Evolutionary conservation across 2,113 vertebrate species (phyloP).

Genomic region (Sylvilagus bachmani): DNA sequence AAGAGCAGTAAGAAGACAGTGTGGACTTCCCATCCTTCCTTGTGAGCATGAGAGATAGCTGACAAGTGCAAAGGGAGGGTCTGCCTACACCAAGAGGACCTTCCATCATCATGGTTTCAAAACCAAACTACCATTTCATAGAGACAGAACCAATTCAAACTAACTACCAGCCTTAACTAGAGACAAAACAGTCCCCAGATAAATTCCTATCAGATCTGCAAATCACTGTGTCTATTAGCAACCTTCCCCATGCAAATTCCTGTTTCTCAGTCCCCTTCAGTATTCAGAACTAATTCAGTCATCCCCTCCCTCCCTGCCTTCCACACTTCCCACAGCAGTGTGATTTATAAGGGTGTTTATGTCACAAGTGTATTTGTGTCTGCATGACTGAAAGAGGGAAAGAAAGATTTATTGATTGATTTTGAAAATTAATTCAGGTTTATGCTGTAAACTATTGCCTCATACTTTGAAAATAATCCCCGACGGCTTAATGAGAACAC

Average conservation of each 20-base stretch:
- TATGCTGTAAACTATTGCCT: neutral
- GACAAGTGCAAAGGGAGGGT: slow-evolving; percentile 35
- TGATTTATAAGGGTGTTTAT: slow-evolving; percentile 40
- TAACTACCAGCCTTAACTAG: slow-evolving; percentile 61
- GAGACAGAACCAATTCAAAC: slow-evolving; percentile 17
- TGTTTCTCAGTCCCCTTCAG: neutral
- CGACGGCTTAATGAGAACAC: neutral
- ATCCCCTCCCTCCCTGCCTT: neutral
- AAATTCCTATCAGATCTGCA: slow-evolving; percentile 54
- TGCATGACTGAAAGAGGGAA: neutral
- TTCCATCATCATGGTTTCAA: slow-evolving; percentile 62
- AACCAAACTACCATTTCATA: neutral
- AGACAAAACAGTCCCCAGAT: slow-evolving; percentile 37
- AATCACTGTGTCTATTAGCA: slow-evolving; percentile 46
- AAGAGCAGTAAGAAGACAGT: neutral
- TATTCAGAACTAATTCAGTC: slow-evolving; percentile 35
- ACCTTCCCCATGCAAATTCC: neutral
- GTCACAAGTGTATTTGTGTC: neutral
- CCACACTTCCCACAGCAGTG: neutral
- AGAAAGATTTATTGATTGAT: neutral
- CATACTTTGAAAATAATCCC: slow-evolving; percentile 38
- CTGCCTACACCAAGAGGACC: neutral
- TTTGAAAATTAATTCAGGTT: slow-evolving; percentile 7
- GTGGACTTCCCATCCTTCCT: slow-evolving; percentile 15
- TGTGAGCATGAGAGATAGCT: neutral